phyloP scores from a whole-genome alignment of 2,888 invertebrate genomes.

The Tubulanus polymorphus region DNA sequence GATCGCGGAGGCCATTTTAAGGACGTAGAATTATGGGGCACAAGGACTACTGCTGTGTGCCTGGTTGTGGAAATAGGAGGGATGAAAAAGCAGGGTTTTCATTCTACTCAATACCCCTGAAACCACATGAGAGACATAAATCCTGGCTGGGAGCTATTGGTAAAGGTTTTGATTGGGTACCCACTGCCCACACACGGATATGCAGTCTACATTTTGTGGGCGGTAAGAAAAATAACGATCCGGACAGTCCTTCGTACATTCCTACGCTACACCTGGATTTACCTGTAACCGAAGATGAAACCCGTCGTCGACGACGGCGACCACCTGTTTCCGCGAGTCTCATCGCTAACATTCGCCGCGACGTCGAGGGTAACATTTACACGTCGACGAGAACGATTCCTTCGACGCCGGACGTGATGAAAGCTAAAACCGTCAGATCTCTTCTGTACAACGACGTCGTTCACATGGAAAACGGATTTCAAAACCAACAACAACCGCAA shows the following conservation, averaged over 20 bases:
- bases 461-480: too few species aligned
- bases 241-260: neutral
- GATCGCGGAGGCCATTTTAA: neutral
- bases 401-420: too few species aligned
- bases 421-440: too few species aligned
- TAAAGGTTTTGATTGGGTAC: neutral
- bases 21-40: constrained; percentile 1
- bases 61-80: neutral
- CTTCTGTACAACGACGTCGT: too few species aligned
- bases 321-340: too few species aligned
- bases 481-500: too few species aligned
- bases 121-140: neutral
- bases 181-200: neutral
- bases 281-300: too few species aligned
- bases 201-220: constrained; percentile 1
- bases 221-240: neutral
- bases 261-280: neutral
- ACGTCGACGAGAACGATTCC: too few species aligned
- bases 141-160: neutral
- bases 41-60: constrained; percentile 2
- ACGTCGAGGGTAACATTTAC: too few species aligned
- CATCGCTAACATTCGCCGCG: too few species aligned
- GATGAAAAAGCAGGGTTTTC: neutral
- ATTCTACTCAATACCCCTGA: neutral
- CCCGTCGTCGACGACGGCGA: too few species aligned